Base-by-base conservation (phyloP, 2,113 vertebrate species). In the Bolborhynchus lineola region DNA sequence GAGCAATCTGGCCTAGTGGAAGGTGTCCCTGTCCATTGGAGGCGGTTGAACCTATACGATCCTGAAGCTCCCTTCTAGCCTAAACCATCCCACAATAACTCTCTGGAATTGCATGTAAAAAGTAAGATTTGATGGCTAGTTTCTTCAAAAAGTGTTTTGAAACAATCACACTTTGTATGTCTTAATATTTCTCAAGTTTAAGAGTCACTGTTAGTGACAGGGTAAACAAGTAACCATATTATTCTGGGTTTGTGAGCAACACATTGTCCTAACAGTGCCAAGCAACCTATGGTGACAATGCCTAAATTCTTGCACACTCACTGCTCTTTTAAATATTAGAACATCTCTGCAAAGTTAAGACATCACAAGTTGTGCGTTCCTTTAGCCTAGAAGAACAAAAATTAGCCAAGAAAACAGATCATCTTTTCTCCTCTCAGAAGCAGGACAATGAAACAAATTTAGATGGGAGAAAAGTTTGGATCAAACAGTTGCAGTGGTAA, bases 161-260 rank as follows among this genome's bases (percentile, higher is more conserved):
- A 64, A 26, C 37, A 59, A 76, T 37, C 35, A 85, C 88, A 15
- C 19, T 64, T 39, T 35, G 2, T 31, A 29, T 41, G 26, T 18
- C 42, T 81, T 78, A 47, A 62, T 78, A 31, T 59, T 90, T 86
- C 62, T 82, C n/a, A 90, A 28, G 39, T 72, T 89, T 57, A 72
- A 16, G 52, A 82, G 35, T 88, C 81, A 68, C 50, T 71, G 24
- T 65, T 63, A 63, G 20, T 67, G 81, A 74, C 81, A 86, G 44
- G 35, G 21, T 93, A 91, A 95, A 91, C 67, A 95, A 88, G 11
- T 49, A 92, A 91, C 78, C 59, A 39, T 84, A 80, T 88, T 91
- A 77, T 87, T 93, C 62, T 69, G 88, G 62, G n/a, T 46, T 82
- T 76, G n/a, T 9, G 25, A 95, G 41, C 52, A 87, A 33, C 28